Evolutionary conservation across 2,113 vertebrate genomes (phyloP).

Genomic region (Anser brachyrhynchus): DNA sequence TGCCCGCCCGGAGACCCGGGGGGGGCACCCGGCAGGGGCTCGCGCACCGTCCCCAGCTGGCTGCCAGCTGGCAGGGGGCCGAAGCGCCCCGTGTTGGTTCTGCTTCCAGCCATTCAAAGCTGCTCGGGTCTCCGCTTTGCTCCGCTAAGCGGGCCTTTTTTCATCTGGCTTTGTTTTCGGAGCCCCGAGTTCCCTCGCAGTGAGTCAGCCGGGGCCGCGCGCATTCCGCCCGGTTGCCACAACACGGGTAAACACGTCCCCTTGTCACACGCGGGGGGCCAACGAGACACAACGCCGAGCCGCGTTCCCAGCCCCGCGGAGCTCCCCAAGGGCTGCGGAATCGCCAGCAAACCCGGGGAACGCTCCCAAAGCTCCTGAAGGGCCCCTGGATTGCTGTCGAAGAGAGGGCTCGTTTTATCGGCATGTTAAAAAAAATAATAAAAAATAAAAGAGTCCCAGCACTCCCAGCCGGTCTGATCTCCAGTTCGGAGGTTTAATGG

Average conservation of each 20-base stretch:
- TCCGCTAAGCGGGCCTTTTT: not conserved
- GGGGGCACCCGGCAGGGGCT: not conserved
- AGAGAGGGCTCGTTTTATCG: not conserved
- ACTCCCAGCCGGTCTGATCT: not conserved
- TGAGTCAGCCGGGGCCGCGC: conserved; percentile 55
- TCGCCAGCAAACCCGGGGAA: not conserved
- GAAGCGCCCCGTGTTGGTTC: not conserved
- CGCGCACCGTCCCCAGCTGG: not conserved
- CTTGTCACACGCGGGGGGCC: conserved; percentile 34
- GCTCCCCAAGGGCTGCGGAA: not conserved
- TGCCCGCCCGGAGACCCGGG: not conserved
- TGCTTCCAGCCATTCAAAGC: not conserved
- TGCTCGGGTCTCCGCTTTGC: not conserved
- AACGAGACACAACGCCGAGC: conserved; percentile 8
- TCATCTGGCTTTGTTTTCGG: not conserved
- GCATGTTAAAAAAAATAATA: no score
- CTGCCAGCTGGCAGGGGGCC: not conserved
- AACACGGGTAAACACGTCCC: conserved; percentile 71
- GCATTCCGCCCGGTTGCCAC: conserved; percentile 63
- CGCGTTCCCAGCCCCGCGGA: conserved; percentile 18
- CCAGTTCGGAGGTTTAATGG: conserved; percentile 15
- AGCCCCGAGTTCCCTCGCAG: conserved; percentile 39
- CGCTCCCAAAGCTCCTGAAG: rapidly evolving
- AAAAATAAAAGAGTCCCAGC: not conserved
- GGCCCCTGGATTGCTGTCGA: not conserved